phyloP scores from a whole-genome alignment of 1,140 invertebrate species.

The Belonocnema kinseyi region DNA sequence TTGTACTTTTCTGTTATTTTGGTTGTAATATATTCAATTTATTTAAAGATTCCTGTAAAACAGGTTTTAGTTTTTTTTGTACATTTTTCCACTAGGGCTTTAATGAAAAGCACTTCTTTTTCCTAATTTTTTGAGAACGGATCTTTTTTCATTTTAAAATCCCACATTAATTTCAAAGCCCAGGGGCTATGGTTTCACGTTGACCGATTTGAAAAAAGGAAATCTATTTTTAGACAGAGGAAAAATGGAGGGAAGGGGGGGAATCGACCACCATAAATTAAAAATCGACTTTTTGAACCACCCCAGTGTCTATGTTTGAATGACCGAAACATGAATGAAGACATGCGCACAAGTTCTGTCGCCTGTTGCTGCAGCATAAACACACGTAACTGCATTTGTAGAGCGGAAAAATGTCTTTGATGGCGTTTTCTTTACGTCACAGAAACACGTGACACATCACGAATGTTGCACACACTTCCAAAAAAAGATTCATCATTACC shows the following conservation, averaged over 20 bases:
- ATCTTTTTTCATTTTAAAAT: not conserved
- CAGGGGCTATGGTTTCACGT: not conserved
- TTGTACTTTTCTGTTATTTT: too few species aligned
- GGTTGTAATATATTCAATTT: too few species aligned
- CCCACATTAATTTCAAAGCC: not conserved
- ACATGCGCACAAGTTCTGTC: constrained; percentile 51
- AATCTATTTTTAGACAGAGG: too few species aligned
- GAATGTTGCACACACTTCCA: not conserved
- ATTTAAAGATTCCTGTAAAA: too few species aligned
- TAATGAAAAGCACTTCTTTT: not conserved
- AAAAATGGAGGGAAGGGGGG: too few species aligned
- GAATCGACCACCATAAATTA: too few species aligned
- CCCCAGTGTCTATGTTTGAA: not conserved
- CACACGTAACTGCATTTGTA: not conserved
- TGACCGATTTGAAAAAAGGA: not conserved
- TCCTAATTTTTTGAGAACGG: too few species aligned
- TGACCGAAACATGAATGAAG: constrained; percentile 26
- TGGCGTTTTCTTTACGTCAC: not conserved
- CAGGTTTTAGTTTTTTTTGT: too few species aligned
- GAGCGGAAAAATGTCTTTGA: not conserved
- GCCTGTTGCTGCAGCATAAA: constrained; percentile 51
- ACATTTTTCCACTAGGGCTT: too few species aligned
- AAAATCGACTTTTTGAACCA: too few species aligned
- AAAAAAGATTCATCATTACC: not conserved
- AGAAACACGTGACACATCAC: not conserved